phyloP scores from a whole-genome alignment of 2,113 vertebrate species.

The Mirza zaza region DNA sequence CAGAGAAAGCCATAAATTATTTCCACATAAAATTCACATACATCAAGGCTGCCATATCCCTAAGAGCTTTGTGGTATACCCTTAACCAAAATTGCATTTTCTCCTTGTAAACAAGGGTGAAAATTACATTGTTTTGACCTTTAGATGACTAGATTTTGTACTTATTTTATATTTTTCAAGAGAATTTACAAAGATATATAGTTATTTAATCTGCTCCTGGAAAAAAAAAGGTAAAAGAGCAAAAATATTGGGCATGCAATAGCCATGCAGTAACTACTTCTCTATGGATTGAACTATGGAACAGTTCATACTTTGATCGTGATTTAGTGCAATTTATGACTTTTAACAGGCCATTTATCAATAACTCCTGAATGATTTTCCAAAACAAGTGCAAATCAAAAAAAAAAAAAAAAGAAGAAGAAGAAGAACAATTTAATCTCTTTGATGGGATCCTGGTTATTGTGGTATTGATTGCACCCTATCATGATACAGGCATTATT shows the following conservation, averaged over 20 bases:
- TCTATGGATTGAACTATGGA: conserved; percentile 48
- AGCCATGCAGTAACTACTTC: background rate
- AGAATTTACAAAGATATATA: conserved; percentile 28
- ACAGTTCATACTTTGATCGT: conserved; percentile 54
- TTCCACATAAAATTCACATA: conserved; percentile 27
- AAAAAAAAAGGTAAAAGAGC: background rate
- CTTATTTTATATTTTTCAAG: conserved; percentile 62
- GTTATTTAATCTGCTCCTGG: conserved; percentile 48
- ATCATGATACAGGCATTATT: background rate
- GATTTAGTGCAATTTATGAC: conserved; percentile 60
- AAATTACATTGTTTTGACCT: conserved; percentile 64
- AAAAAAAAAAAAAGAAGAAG: too few species aligned
- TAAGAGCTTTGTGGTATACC: background rate
- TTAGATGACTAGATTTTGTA: conserved; percentile 18
- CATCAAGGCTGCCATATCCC: conserved; percentile 39
- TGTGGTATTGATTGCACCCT: conserved; percentile 14
- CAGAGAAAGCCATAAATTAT: conserved; percentile 52
- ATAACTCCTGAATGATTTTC: conserved; percentile 47
- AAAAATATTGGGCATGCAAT: background rate
- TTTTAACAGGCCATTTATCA: conserved; percentile 62
- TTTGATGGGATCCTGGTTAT: conserved; percentile 10
- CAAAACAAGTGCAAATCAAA: conserved; percentile 46
- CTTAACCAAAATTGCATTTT: conserved; percentile 53
- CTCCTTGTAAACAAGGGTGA: conserved; percentile 42
- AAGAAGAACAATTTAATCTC: conserved; percentile 9